Evolutionary conservation across 2,888 invertebrate species (phyloP), one percentile per base, ranked within the genome.

Genomic region (Didymodactylos carnosus): DNA sequence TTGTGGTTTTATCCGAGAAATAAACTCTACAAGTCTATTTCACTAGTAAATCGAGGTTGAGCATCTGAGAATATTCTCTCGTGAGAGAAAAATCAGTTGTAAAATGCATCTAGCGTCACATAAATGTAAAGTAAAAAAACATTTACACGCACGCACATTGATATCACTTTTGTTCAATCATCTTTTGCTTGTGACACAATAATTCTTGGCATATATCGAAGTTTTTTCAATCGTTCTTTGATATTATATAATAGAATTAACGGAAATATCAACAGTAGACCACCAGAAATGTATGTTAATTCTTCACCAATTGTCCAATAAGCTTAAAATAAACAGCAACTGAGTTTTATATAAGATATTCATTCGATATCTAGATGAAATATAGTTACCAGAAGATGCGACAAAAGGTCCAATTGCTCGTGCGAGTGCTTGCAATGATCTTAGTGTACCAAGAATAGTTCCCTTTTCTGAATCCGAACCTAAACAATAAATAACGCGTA

Each of bases 401-500:
- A 92, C 82, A 73, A 94, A 86, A 0, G 97, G 97, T 0, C 97
- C 97, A 41, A 91, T 83, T 29, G 94, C 93, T 78, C 97, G 86
- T 0, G 95, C 94, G 62, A 98, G 85, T 2, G 95, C 92, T 23
- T 97, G 97, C 46, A 97, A 86, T 2, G 95, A 94, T 76, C 97
- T 87, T 80, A 95, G 91, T 77, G 92, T 90, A 16, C 98, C 98
- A 81, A 95, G 88, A 77, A 92, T 90, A 0, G 90, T 89, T 39
- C 97, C 97, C 81, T 94, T 93, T 80, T 93, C 90, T 25, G 29
- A 43, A 13, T 53, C 40, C 27, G 39, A 53, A n/a, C 70, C 39
- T 69, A 13, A 35, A 27, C n/a, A 23, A 8, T 40, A 5, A 51
- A 51, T 51, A 51, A 51, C n/a, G 25, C 23, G 25, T 49, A 14